Evolutionary conservation across 1,140 invertebrate species (phyloP).

Genomic region (Telenomus remus): DNA sequence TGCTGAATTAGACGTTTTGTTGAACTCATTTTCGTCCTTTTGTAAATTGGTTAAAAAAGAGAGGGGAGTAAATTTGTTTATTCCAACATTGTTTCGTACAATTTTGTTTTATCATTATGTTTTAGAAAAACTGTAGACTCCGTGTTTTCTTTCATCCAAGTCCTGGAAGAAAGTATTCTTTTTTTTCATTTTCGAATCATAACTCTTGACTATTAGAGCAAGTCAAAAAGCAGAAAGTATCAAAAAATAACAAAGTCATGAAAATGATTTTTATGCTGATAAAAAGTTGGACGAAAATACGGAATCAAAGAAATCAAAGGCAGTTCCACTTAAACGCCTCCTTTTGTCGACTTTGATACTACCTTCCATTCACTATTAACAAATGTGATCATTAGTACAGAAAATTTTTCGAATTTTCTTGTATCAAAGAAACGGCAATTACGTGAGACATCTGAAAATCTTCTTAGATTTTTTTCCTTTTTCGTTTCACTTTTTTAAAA

Average conservation of each 20-base stretch:
- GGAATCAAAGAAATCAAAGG: slow-evolving; percentile 46
- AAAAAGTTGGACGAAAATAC: slow-evolving; percentile 19
- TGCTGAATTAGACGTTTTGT: too few species aligned
- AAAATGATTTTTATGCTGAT: slow-evolving; percentile 28
- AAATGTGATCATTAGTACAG: slow-evolving; percentile 41
- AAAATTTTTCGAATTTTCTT: slow-evolving; percentile 25
- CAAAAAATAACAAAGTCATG: slow-evolving; percentile 28
- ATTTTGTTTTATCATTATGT: too few species aligned
- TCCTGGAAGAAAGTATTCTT: too few species aligned
- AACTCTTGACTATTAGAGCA: too few species aligned
- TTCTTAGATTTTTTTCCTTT: background rate
- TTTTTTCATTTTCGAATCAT: too few species aligned
- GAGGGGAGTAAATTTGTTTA: too few species aligned
- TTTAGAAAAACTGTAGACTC: too few species aligned
- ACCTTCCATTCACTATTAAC: slow-evolving; percentile 28
- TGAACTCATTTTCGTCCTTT: too few species aligned
- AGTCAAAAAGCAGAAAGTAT: slow-evolving; percentile 14
- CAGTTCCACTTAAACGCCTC: slow-evolving; percentile 33
- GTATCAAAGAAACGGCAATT: slow-evolving; percentile 1
- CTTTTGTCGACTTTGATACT: slow-evolving; percentile 40
- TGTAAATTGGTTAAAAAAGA: too few species aligned
- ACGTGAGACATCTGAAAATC: background rate
- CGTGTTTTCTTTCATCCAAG: too few species aligned
- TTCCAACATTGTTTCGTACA: too few species aligned
- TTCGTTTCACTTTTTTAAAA: background rate